Base-by-base conservation (phyloP, 2,797 vertebrate genomes). In the Nyctibius grandis region DNA sequence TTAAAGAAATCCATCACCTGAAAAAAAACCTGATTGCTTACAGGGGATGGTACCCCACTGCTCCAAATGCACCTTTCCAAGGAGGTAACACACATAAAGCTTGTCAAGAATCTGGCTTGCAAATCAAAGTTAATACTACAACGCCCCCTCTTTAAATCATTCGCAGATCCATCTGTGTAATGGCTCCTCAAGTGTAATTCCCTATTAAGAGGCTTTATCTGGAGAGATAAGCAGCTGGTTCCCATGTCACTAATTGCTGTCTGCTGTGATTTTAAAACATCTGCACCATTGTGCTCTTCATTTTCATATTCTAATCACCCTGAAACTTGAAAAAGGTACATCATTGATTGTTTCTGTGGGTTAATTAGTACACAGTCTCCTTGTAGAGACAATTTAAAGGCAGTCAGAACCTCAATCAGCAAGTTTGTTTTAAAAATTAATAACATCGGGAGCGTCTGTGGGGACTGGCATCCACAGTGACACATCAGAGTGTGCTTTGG, bases 201-300 rank as follows among this genome's bases (percentile, higher is more conserved):
- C 97, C 97, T 98, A 98, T 98, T 98, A 98, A 98, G 97, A 97
- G 97, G 97, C 98, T 98, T 98, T 98, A 98, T 98, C 98, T 98
- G 97, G 96, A 97, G 97, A 98, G 98, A 98, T 98, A 98, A 98
- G 98, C 98, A 98, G 98, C 98, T 98, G 98, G 97, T 97, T 98
- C 98, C 97, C 96, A 97, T 97, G 98, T 98, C 98, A 98, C 98
- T 98, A 98, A 98, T 98, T 98, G 98, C 97, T 98, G 97, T 98
- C 98, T 98, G 98, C 98, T 98, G 98, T 98, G 98, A 98, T 98
- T 98, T 98, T 98, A 98, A 98, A 98, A 98, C 98, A 98, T 98
- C 98, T 98, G 98, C 98, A 98, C 97, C 93, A 98, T 98, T 98
- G 98, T 98, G 97, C 95, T 97, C 97, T 98, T 98, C 97, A 98